Conservation (phyloP, 2,797 vertebrate species). For the Atherinosoma microstoma region DNA sequence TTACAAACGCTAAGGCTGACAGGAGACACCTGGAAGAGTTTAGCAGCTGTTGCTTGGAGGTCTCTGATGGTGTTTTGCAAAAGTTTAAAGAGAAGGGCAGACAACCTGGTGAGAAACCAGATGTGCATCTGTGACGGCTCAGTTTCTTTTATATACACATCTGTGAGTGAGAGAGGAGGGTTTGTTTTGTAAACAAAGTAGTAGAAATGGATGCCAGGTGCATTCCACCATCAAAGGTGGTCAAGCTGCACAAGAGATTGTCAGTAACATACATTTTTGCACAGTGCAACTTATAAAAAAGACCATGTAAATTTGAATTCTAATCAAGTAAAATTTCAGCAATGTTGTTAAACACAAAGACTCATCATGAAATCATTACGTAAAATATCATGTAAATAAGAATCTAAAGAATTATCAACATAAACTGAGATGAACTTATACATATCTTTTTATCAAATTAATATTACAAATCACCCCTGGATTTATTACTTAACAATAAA, state of each 20-base stretch:
- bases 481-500: background rate
- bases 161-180: conserved; percentile 20
- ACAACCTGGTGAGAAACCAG: conserved; percentile 45
- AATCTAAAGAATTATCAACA: background rate
- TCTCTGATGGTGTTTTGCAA: conserved; percentile 26
- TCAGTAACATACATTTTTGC: background rate
- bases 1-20: background rate
- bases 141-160: conserved; percentile 34
- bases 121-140: conserved; percentile 35
- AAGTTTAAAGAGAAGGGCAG: conserved; percentile 19
- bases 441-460: background rate
- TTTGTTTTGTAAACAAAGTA: conserved; percentile 40
- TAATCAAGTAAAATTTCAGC: background rate
- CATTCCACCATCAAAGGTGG: background rate
- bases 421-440: background rate
- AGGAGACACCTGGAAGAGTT: conserved; percentile 45
- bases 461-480: background rate
- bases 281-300: background rate
- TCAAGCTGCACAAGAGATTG: background rate
- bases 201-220: conserved; percentile 29
- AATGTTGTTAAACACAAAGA: background rate
- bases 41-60: conserved; percentile 21
- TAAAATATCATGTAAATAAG: background rate
- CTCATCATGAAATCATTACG: background rate
- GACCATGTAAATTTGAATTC: background rate